phyloP scores from a whole-genome alignment of 2,797 vertebrate species.

The Malacoctenus gilli region DNA sequence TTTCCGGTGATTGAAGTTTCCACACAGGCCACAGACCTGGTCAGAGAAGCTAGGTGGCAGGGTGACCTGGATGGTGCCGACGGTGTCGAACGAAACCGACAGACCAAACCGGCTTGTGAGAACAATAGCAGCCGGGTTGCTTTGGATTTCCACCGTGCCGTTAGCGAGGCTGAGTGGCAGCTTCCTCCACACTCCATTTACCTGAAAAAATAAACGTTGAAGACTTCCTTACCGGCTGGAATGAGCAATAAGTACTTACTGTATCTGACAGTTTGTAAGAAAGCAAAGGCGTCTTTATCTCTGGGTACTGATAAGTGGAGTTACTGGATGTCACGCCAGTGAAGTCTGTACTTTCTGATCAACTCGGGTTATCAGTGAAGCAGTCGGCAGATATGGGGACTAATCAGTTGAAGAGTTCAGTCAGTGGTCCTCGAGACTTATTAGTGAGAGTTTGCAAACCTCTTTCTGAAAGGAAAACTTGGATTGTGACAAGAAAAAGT shows the following conservation, averaged over 20 bases:
- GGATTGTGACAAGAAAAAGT: no score
- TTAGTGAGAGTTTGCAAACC: no score
- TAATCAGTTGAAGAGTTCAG: background rate
- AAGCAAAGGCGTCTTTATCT: background rate
- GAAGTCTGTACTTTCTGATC: conserved; percentile 26
- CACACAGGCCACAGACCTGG: conserved; percentile 86
- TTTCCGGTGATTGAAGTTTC: conserved; percentile 82
- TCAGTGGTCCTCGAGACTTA: conserved; percentile 15
- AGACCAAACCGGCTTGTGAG: conserved; percentile 81
- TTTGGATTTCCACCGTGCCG: conserved; percentile 69
- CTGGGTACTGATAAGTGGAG: conserved; percentile 7
- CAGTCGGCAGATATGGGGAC: conserved; percentile 17
- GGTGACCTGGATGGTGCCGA: conserved; percentile 80
- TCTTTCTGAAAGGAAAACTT: no score
- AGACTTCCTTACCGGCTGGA: conserved; percentile 3
- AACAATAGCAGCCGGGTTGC: conserved; percentile 70
- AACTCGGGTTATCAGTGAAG: conserved; percentile 33
- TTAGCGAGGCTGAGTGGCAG: conserved; percentile 75
- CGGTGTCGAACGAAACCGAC: conserved; percentile 77
- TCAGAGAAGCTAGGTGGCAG: conserved; percentile 79
- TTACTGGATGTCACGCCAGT: conserved; percentile 10
- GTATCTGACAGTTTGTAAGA: conserved; percentile 15
- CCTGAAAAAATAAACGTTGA: conserved; percentile 69
- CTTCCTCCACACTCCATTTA: conserved; percentile 82
- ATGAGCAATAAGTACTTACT: conserved; percentile 1